Evolutionary conservation across 2,888 invertebrate species (phyloP).

Genomic region (Tolmerus cingulatus): DNA sequence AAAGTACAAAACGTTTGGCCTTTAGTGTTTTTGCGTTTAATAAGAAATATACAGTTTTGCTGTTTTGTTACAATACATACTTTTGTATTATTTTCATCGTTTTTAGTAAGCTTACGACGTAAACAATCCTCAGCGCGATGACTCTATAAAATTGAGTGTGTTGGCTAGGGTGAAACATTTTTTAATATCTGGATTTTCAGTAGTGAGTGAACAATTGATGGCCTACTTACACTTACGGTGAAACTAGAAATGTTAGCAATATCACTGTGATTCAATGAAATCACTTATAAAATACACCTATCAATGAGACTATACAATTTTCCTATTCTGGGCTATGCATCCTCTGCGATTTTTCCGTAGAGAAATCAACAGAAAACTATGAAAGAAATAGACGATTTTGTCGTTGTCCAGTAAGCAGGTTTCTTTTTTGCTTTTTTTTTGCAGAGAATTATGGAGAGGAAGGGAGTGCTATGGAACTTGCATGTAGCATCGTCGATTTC

Average conservation of each 20-base stretch:
- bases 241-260: conserved; percentile 1
- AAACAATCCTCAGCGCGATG: background rate
- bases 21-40: conserved; percentile 21
- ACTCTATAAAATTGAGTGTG: background rate
- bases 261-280: background rate
- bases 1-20: conserved; percentile 31
- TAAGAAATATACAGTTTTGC: conserved; percentile 1
- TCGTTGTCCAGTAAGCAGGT: background rate
- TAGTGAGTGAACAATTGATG: background rate
- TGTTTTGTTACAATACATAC: background rate
- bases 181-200: background rate
- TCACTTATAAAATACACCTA: conserved; percentile 14
- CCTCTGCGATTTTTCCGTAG: background rate
- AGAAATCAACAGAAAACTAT: background rate
- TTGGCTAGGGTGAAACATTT: background rate
- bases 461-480: background rate
- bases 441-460: background rate
- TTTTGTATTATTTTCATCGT: background rate
- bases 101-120: conserved; percentile 2
- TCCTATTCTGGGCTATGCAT: background rate
- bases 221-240: background rate
- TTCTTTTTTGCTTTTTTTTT: background rate
- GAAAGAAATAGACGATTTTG: background rate
- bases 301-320: background rate
- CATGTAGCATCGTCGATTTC: background rate